Evolutionary conservation across 1,140 invertebrate species (phyloP), one percentile per base, ranked within the genome.

Genomic region (Homarus americanus): DNA sequence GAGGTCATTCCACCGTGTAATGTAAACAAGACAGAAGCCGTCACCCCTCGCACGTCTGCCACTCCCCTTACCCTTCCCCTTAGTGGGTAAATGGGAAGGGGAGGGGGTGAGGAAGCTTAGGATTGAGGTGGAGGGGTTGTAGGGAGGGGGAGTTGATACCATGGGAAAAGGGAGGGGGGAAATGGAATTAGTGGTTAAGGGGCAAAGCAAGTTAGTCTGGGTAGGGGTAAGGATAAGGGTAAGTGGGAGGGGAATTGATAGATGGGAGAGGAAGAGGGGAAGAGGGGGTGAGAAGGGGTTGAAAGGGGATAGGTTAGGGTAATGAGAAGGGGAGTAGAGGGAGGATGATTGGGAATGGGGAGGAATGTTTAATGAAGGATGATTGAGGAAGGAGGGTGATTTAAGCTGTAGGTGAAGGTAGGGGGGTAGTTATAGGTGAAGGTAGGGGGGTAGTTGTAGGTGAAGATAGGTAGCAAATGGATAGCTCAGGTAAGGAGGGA

Each of bases 1-100:
- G 28, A 86, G 83, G 83, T 86, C 83, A 86, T 76, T 86, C 83
- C 83, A 86, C 72, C 72, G 83, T 73, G 83, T 86, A 76, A 86
- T 86, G 83, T 86, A 86, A 86, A 86, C 83, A 86, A 40, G 69
- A 53, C 83, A 76, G 76, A 28, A 28, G n/a, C 63, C 41, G 44
- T 24, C 69, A 17, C 41, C 72, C 66, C 82, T 40, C 53, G 34
- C 53, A 36, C 63, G 44, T 2, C 82, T 72, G 58, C 36, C 38
- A 80, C 17, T 38, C 36, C 49, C 53, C 49, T 17, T 49, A 0
- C 36, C 49, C 53, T 28, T 17, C 17, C 0, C 44, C 44, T 49
- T 49, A 49, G 17, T n/a, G 80, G 34, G 4, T 20, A 58, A 58
- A 20, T 28, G 49, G 20, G 17, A 34, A 28, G 38, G 53, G 49